Evolutionary conservation across 2,888 invertebrate genomes (phyloP).

Genomic region (Malthinus seriepunctatus): DNA sequence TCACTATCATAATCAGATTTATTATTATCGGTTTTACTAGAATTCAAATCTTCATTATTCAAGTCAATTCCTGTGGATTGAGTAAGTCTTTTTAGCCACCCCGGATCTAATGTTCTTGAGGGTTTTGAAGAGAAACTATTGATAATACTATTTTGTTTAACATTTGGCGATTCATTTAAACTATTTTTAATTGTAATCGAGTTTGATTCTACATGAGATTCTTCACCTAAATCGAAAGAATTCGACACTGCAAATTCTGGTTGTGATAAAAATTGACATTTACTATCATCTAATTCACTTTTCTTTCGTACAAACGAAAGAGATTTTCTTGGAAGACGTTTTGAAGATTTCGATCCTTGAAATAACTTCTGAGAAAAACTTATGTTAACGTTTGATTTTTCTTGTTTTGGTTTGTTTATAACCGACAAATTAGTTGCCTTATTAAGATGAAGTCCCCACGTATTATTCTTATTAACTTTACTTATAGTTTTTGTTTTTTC

Average conservation of each 20-base stretch:
- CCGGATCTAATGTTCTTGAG: slow-evolving; percentile 56
- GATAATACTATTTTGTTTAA: slow-evolving; percentile 30
- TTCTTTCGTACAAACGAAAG: slow-evolving; percentile 51
- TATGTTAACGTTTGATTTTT: slow-evolving; percentile 40
- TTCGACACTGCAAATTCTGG: slow-evolving; percentile 10
- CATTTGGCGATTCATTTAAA: not conserved
- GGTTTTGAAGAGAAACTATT: slow-evolving; percentile 35
- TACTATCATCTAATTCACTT: slow-evolving; percentile 36
- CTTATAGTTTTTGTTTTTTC: not conserved
- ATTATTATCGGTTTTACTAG: slow-evolving; percentile 35
- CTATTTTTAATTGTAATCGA: not conserved
- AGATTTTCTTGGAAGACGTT: slow-evolving; percentile 78
- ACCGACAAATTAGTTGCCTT: not conserved
- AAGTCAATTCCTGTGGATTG: slow-evolving; percentile 33
- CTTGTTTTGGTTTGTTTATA: slow-evolving; percentile 2
- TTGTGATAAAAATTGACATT: slow-evolving; percentile 33
- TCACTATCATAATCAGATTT: slow-evolving; percentile 62
- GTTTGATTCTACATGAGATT: not conserved
- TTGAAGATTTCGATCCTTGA: slow-evolving; percentile 67
- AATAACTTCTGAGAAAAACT: slow-evolving; percentile 69
- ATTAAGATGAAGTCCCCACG: not conserved
- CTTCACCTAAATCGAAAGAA: not conserved
- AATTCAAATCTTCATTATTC: slow-evolving; percentile 41
- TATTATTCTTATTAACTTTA: not conserved
- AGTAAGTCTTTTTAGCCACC: slow-evolving; percentile 62